phyloP scores from a whole-genome alignment of 1,140 invertebrate genomes.

The Bombus pascuorum region DNA sequence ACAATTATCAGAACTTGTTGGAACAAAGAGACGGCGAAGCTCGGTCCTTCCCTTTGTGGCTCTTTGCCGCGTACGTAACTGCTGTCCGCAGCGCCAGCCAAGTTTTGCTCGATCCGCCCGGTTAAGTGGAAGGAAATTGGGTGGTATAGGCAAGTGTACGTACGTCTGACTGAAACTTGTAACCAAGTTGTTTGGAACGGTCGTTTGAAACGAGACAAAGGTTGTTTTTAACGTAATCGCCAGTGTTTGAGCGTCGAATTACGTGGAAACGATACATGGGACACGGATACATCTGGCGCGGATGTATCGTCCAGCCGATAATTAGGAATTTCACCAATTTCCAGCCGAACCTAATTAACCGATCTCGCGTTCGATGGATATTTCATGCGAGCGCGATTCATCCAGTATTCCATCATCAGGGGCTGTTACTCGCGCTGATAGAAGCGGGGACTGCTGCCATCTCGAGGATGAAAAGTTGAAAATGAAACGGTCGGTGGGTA shows the following conservation, averaged over 20 bases:
- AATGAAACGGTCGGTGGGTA: too few relatives aligned
- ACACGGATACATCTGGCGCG: too few relatives aligned
- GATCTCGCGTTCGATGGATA: background rate
- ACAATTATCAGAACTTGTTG: background rate
- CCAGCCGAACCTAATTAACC: background rate
- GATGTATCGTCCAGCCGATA: background rate
- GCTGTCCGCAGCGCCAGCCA: slow-evolving; percentile 11
- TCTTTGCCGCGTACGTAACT: background rate
- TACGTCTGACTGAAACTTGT: background rate
- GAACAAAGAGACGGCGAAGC: background rate
- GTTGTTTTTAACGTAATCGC: slow-evolving; percentile 18
- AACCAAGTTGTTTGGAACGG: background rate
- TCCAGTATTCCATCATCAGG: background rate
- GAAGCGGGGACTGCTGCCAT: too few relatives aligned
- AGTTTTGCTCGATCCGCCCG: slow-evolving; percentile 56
- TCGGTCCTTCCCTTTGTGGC: background rate
- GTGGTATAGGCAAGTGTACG: background rate
- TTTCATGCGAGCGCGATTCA: background rate
- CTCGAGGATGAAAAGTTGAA: background rate
- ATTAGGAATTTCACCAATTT: slow-evolving; percentile 11
- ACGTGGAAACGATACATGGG: background rate
- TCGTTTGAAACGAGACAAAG: background rate
- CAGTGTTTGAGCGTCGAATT: background rate
- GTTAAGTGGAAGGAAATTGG: slow-evolving; percentile 62
- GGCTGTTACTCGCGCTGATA: background rate